These are phyloP conservation scores for Chaetops frenatus DNA, from an alignment of 2,113 vertebrate species.

Conservation along the genomic window DNA sequence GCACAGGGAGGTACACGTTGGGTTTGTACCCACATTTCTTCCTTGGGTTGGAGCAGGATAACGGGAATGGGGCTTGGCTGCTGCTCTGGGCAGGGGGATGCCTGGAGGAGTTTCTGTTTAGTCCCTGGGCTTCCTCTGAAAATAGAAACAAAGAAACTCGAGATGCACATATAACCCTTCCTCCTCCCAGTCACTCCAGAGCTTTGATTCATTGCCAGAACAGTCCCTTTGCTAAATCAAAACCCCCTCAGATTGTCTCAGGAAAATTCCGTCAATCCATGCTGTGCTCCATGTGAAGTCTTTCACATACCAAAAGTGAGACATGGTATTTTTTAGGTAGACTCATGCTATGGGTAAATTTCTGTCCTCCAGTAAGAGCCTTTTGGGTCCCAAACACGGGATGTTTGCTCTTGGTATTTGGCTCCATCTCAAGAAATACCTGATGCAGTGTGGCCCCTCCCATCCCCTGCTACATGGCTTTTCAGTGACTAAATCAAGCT, in stretches of 20 bases:
- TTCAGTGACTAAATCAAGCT: background rate
- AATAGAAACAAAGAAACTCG: constrained; percentile 18
- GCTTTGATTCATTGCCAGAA: background rate
- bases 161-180: background rate
- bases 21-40: background rate
- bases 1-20: background rate
- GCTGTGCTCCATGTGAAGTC: background rate
- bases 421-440: background rate
- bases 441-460: accelerated
- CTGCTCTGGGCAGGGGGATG: background rate
- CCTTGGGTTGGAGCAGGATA: background rate
- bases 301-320: background rate
- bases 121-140: background rate
- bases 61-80: background rate
- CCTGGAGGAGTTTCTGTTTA: background rate
- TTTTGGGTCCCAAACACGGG: background rate
- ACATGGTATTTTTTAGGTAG: background rate
- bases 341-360: background rate
- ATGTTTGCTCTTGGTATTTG: background rate
- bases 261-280: background rate
- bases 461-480: accelerated
- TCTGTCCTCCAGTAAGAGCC: background rate
- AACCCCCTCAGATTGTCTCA: background rate
- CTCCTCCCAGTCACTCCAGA: background rate
- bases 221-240: background rate